Evolutionary conservation across 1,140 invertebrate species (phyloP), one percentile per base, ranked within the genome.

Genomic region (Drosophila elegans): DNA sequence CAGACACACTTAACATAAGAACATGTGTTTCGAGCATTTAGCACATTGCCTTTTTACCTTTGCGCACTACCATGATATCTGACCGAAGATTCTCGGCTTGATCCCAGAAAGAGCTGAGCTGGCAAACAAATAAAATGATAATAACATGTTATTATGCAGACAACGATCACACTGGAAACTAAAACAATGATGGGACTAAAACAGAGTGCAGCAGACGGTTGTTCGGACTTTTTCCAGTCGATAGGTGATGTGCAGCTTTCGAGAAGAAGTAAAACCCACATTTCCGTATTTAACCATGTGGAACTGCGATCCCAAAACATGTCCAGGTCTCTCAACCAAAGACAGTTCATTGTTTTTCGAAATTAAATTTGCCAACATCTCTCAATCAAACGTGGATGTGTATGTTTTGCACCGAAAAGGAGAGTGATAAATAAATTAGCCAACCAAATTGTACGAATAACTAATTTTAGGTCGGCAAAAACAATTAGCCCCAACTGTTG

Each of bases 111-210:
- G 54, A 59, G 32, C 54, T 63, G 64, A 75, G 69, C 69, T 82
- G 68, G 51, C 76, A 82, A 86, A 78, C 82, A 86, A 88, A 89
- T 74, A 74, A 74, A 80, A 86, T 74, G 85, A 90, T 90, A 89
- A 90, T 90, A 76, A 84, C 80, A 90, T 69, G 80, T 90, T 78
- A 90, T 90, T 90, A 71, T 63, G 49, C 55, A 67, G 57, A 75
- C 64, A 78, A 69, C 53, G 80, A 64, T 83, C 74, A 69, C 74
- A 62, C 74, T 77, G 57, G 52, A 57, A 64, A 52, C 36, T 38
- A 49, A 88, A 67, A 82, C 83, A 88, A 88, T 88, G 83, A 73
- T 86, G 82, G 46, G 83, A 80, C 73, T 56, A 48, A 52, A 56
- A 55, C 54, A 67, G 44, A 49, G 39, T 68, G 52, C 64, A 69